Conservation (phyloP, 2,113 vertebrate genomes). For the Vulpes ferrilata region DNA sequence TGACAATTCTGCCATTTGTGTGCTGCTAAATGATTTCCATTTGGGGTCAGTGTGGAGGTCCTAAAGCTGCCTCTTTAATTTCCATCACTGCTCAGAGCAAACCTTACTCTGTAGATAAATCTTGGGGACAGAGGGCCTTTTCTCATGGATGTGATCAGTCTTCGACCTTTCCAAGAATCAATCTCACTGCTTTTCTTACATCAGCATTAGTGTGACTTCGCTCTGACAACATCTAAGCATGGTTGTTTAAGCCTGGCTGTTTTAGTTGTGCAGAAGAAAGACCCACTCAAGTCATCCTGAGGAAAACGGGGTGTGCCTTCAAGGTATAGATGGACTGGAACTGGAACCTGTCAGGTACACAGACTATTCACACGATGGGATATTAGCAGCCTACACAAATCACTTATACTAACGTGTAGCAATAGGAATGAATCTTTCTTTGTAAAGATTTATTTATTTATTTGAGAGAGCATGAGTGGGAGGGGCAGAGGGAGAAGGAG, state of each 20-base stretch:
- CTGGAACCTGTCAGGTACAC: background rate
- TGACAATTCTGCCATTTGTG: constrained; percentile 33
- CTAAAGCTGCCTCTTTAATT: constrained; percentile 66
- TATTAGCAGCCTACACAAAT: background rate
- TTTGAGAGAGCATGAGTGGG: background rate
- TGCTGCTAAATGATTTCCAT: constrained; percentile 65
- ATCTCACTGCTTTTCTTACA: constrained; percentile 66
- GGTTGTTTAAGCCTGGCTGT: background rate
- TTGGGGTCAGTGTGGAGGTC: constrained; percentile 37
- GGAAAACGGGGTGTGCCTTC: background rate
- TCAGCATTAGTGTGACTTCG: constrained; percentile 16
- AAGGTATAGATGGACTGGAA: background rate
- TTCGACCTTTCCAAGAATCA: constrained; percentile 52
- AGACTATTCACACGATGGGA: background rate
- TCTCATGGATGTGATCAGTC: constrained; percentile 40
- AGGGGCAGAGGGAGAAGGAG: background rate
- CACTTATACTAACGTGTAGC: background rate
- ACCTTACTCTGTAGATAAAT: constrained; percentile 64
- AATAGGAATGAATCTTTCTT: background rate
- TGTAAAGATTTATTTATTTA: background rate
- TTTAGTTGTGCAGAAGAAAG: background rate
- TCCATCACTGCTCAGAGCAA: constrained; percentile 46
- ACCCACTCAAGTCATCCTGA: background rate
- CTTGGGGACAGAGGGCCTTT: constrained; percentile 1
- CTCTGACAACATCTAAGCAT: background rate